A percentile compares a stretch with the other conserved stretches of the same genome.
These are phyloP conservation scores for Fukomys damarensis DNA, from an alignment of 2,113 vertebrate species.

Conservation along the genomic window DNA sequence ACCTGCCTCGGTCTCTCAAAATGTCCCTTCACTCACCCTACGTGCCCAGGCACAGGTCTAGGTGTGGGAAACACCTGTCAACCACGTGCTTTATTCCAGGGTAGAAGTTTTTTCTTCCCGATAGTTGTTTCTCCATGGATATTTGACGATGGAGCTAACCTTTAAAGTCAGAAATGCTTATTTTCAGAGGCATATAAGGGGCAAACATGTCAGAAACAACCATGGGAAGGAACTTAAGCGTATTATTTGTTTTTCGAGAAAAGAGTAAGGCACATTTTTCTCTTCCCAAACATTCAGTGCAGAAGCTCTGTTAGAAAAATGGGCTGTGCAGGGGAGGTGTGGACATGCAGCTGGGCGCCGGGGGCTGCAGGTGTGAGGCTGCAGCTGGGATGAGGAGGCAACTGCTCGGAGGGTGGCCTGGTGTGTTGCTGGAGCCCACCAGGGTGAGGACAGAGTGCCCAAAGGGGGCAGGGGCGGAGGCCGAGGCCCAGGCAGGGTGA, in stretches of 20 bases:
- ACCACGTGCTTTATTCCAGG: neutral
- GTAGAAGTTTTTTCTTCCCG: neutral
- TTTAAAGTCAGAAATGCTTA: neutral
- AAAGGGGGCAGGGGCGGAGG: fast-evolving
- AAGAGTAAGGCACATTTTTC: neutral
- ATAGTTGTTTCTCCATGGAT: neutral
- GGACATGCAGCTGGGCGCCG: neutral
- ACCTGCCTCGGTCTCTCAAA: neutral
- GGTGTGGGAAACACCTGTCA: neutral
- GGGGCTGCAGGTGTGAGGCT: neutral
- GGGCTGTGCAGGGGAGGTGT: neutral
- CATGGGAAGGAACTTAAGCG: neutral
- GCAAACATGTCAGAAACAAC: neutral
- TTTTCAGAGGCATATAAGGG: neutral
- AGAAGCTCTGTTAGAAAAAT: neutral
- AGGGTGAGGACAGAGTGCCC: neutral
- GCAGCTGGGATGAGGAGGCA: neutral
- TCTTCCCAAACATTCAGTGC: neutral
- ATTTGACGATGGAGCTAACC: neutral
- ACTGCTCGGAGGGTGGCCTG: neutral
- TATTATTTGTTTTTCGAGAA: neutral
- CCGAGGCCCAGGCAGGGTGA: neutral
- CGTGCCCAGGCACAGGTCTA: too few species aligned
- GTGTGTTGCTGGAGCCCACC: neutral
- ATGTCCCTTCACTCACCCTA: neutral